Evolutionary conservation across 2,888 invertebrate genomes (phyloP).

Genomic region (Panopea generosa): DNA sequence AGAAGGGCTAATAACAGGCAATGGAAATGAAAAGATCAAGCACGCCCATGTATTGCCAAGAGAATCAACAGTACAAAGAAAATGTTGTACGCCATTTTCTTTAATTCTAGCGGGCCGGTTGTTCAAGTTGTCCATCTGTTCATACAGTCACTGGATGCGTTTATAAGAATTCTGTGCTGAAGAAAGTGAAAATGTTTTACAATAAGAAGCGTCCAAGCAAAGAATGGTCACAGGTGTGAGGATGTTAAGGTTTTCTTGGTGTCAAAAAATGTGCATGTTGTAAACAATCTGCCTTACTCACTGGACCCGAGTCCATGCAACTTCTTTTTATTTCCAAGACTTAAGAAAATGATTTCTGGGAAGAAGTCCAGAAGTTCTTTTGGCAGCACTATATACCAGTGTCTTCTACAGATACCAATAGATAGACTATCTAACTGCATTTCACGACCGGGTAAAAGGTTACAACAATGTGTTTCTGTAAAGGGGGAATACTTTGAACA

Average conservation of each 20-base stretch:
- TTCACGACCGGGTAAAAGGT: not conserved
- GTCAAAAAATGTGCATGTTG: slow-evolving; percentile 6
- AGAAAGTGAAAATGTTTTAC: slow-evolving; percentile 11
- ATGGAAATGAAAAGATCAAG: too few relatives aligned
- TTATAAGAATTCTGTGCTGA: not conserved
- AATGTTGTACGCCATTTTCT: too few relatives aligned
- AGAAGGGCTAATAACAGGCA: too few relatives aligned
- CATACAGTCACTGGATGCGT: not conserved
- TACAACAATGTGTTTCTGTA: too few relatives aligned
- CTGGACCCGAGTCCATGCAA: too few relatives aligned
- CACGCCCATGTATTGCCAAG: too few relatives aligned
- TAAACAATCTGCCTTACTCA: not conserved
- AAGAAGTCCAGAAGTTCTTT: slow-evolving; percentile 46
- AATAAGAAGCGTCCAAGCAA: slow-evolving; percentile 25
- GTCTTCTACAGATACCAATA: slow-evolving; percentile 8
- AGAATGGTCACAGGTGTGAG: slow-evolving; percentile 9
- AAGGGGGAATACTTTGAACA: slow-evolving; percentile 1
- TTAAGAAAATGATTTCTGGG: slow-evolving; percentile 1
- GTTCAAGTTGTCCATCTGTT: not conserved
- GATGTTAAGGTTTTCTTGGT: too few relatives aligned
- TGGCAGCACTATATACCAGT: too few relatives aligned
- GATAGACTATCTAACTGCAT: not conserved
- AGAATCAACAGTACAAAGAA: too few relatives aligned
- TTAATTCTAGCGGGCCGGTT: too few relatives aligned
- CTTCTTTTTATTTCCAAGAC: too few relatives aligned